Base-by-base conservation (phyloP, 2,113 vertebrate species). In the Ctenodactylus gundi region DNA sequence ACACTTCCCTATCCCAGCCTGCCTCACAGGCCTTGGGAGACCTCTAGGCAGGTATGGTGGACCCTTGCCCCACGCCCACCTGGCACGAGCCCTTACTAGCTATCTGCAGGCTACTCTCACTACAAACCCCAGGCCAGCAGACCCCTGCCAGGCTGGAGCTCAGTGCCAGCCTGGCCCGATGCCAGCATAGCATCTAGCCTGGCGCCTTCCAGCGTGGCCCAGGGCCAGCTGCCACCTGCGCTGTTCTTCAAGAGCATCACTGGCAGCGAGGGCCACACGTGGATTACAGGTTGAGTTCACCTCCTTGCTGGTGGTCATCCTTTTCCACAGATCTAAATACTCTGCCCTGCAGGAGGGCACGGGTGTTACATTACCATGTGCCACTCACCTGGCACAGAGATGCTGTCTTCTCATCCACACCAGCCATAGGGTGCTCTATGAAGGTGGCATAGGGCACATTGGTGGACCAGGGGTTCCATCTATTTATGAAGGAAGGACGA, bases 381-480 rank as follows among this genome's bases (percentile, higher is more conserved):
- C 0, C 29, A 70, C 97, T 95, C 97, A 99, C 99, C 76, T 99
- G 99, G 97, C 99, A 99, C 34, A 99, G 98, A 12, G 99, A 98
- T 0, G 98, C 98, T 0, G 99, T 98, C 97, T 99, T 99, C 97
- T 99, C 99, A 0, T 99, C 99, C 0, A 99, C 99, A 0, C 97
- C 98, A 0, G 99, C 99, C 99, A 99, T 99, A 0, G 99, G 99
- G 58, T 99, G 99, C 86, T 99, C 98, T 0, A 98, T 99, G 97
- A 99, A 99, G 55, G 99, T 99, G 96, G 98, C 77, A 0, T 99
- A 99, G 4, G 99, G 99, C 98, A 99, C 98, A 7, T 98, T 99
- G 41, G 98, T 99, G 92, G 99, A 99, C 99, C 99, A 99, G 0
- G 99, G 99, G 97, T 99, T 99, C 99, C 99, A 99, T 51, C 99